A percentile compares a stretch with the other conserved stretches of the same genome.
phyloP scores from a whole-genome alignment of 2,797 vertebrate genomes.

The Hippocampus kuda region DNA sequence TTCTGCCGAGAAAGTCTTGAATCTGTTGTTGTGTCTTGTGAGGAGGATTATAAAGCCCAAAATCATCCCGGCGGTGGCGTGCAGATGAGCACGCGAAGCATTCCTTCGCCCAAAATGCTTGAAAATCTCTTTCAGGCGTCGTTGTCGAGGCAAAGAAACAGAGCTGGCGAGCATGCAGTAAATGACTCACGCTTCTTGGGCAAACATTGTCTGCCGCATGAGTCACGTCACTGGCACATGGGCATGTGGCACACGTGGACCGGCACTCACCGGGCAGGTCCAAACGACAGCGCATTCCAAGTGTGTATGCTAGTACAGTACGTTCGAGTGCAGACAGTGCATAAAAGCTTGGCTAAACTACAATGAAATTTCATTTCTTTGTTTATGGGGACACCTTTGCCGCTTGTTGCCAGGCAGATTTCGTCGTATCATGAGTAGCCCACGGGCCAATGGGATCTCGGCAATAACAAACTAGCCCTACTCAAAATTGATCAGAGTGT shows the following conservation, averaged over 20 bases:
- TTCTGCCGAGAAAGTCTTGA: no score
- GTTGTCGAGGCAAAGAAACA: slow-evolving; percentile 34
- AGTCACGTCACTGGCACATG: slow-evolving; percentile 56
- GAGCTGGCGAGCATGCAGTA: slow-evolving; percentile 26
- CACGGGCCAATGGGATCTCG: neutral
- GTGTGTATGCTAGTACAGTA: neutral
- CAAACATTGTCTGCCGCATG: slow-evolving; percentile 53
- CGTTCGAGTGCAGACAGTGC: neutral
- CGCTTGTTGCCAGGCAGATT: neutral
- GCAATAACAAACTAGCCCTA: no score
- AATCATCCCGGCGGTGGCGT: neutral
- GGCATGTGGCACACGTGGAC: slow-evolving; percentile 54
- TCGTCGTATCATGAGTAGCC: neutral
- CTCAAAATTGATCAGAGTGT: no score
- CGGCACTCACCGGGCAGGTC: slow-evolving; percentile 35
- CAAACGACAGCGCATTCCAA: slow-evolving; percentile 32
- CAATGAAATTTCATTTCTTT: neutral
- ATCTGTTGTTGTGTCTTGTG: no score
- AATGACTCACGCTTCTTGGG: slow-evolving; percentile 47
- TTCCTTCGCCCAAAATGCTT: neutral
- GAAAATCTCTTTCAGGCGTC: neutral
- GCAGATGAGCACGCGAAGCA: neutral
- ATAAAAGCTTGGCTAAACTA: neutral
- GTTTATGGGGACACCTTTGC: neutral
- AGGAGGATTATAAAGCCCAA: neutral